A percentile compares a stretch with the other conserved stretches of the same genome.
phyloP scores from a whole-genome alignment of 2,113 vertebrate genomes.

The Sebastes schlegelii region DNA sequence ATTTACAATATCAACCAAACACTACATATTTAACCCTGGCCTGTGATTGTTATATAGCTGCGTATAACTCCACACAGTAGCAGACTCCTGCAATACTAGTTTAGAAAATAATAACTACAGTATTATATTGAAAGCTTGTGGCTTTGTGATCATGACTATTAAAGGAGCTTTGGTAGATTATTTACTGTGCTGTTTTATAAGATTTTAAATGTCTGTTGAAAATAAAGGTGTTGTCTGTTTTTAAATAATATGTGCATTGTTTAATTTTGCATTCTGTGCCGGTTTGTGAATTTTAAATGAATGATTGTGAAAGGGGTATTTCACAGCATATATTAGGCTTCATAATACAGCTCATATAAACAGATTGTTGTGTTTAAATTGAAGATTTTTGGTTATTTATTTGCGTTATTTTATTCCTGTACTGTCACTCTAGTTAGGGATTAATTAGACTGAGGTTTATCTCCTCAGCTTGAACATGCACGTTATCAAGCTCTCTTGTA shows the following conservation, averaged over 20 bases:
- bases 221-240: conserved; percentile 78
- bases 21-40: conserved; percentile 40
- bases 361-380: too few species aligned
- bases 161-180: conserved; percentile 67
- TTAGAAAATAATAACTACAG: conserved; percentile 62
- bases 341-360: too few species aligned
- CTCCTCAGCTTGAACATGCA: too few species aligned
- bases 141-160: conserved; percentile 66
- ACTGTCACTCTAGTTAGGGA: too few species aligned
- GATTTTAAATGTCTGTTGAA: conserved; percentile 64
- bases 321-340: neutral
- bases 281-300: neutral
- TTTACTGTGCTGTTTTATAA: conserved; percentile 77
- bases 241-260: conserved; percentile 43
- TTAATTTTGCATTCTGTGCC: neutral
- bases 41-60: conserved; percentile 57
- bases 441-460: too few species aligned
- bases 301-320: neutral
- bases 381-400: too few species aligned
- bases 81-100: conserved; percentile 66
- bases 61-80: conserved; percentile 31
- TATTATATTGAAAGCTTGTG: conserved; percentile 67
- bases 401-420: too few species aligned
- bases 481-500: too few species aligned
- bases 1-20: conserved; percentile 45